Evolutionary conservation across 2,797 vertebrate species (phyloP).

Genomic region (Molossus alvarezi): DNA sequence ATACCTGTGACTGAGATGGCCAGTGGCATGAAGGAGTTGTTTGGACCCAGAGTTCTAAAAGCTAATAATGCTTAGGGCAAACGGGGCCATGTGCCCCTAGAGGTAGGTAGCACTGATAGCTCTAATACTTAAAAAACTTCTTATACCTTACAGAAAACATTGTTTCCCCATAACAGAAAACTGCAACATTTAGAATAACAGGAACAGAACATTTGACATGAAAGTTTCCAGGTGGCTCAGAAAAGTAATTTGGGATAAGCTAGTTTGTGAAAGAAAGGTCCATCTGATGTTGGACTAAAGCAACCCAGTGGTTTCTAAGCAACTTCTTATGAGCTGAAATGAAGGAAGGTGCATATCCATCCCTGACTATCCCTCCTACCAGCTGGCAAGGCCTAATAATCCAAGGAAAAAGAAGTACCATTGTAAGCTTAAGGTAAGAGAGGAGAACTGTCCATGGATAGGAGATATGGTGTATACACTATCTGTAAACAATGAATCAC

Average conservation of each 20-base stretch:
- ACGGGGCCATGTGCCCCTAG: conserved; percentile 9
- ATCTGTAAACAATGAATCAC: background rate
- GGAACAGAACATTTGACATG: background rate
- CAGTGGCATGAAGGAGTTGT: conserved; percentile 75
- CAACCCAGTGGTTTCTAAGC: background rate
- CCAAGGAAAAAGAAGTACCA: background rate
- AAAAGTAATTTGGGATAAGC: conserved; percentile 53
- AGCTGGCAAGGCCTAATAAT: conserved; percentile 57
- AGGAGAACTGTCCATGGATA: background rate
- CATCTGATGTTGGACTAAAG: background rate
- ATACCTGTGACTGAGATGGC: conserved; percentile 76
- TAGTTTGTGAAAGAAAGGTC: background rate
- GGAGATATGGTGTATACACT: background rate
- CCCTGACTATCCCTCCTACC: conserved; percentile 65
- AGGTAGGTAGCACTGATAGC: conserved; percentile 74
- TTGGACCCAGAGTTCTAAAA: conserved; percentile 52
- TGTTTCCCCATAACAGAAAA: background rate
- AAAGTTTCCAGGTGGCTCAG: conserved; percentile 14
- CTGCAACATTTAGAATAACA: conserved; percentile 49
- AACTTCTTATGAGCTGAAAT: conserved; percentile 58
- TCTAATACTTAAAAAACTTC: conserved; percentile 63
- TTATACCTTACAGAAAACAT: conserved; percentile 10
- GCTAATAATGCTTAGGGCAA: conserved; percentile 28
- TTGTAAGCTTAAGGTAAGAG: conserved; percentile 18
- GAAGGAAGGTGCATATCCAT: background rate